A percentile compares a stretch with the other conserved stretches of the same genome.
phyloP scores from a whole-genome alignment of 2,888 invertebrate species.

The Hoplodrina blanda region DNA sequence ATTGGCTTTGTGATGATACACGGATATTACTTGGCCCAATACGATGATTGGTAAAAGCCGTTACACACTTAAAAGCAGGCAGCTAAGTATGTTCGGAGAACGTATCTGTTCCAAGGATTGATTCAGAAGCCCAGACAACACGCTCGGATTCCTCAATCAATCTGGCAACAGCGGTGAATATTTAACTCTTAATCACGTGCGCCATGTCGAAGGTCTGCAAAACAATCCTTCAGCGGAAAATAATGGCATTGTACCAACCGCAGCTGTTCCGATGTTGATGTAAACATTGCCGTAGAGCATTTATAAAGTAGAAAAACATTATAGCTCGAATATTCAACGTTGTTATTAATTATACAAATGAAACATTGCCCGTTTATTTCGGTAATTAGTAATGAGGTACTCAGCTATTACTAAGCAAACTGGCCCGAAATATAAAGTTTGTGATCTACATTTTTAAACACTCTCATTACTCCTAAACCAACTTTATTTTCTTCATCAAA shows the following conservation, averaged over 20 bases:
- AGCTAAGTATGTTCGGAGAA: background rate
- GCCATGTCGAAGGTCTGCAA: slow-evolving; percentile 21
- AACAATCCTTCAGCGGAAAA: slow-evolving; percentile 44
- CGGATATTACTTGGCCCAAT: no score
- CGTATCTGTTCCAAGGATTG: slow-evolving; percentile 3
- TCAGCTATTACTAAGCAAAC: slow-evolving; percentile 38
- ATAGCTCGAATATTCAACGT: slow-evolving; percentile 1
- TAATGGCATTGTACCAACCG: slow-evolving; percentile 51
- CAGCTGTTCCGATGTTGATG: slow-evolving; percentile 38
- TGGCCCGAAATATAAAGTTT: slow-evolving; percentile 45
- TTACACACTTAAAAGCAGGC: no score
- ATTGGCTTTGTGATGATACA: no score
- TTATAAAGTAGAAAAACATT: background rate
- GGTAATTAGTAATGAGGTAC: slow-evolving; percentile 45
- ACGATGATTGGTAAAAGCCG: no score
- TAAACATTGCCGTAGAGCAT: slow-evolving; percentile 3
- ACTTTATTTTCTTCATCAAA: slow-evolving; percentile 69
- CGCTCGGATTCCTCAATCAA: slow-evolving; percentile 37
- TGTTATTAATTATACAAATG: slow-evolving; percentile 20
- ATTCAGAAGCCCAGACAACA: slow-evolving; percentile 13
- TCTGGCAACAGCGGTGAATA: slow-evolving; percentile 53
- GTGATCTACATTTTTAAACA: slow-evolving; percentile 64
- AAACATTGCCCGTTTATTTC: slow-evolving; percentile 35
- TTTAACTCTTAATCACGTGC: slow-evolving; percentile 46
- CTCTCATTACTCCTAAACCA: slow-evolving; percentile 72